Percentiles rank a stretch among this genome's conserved stretches.
These are phyloP conservation scores for Cancer borealis DNA, from an alignment of 2,888 invertebrate genomes.

Conservation along the genomic window DNA sequence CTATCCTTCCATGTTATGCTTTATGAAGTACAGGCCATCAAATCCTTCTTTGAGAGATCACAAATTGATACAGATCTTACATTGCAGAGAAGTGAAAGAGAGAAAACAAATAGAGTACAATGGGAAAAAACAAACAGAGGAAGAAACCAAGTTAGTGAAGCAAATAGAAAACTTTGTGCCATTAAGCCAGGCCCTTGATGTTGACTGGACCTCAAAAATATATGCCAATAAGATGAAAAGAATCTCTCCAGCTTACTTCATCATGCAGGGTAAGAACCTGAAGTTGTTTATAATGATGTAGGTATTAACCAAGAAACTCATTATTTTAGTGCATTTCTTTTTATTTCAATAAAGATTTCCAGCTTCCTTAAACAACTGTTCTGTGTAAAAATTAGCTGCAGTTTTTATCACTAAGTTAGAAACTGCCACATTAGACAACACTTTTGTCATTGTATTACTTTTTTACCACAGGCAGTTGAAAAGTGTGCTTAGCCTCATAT, in stretches of 20 bases:
- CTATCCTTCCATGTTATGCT: neutral
- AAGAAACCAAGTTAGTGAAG: constrained; percentile 84
- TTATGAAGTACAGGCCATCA: neutral
- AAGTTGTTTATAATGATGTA: neutral
- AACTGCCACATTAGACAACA: neutral
- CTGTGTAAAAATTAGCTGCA: neutral
- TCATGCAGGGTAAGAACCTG: constrained; percentile 84
- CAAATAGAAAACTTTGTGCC: constrained; percentile 84
- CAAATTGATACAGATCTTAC: neutral
- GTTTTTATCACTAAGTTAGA: neutral
- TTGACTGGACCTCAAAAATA: constrained; percentile 84
- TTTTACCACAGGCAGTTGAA: neutral
- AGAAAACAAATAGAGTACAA: constrained; percentile 60
- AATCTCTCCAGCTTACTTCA: constrained; percentile 87
- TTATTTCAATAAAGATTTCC: neutral
- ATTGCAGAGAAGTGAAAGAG: constrained; percentile 76
- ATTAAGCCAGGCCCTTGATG: constrained; percentile 85
- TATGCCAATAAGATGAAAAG: constrained; percentile 85
- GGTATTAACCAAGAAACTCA: neutral
- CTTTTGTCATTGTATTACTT: neutral
- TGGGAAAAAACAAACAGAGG: constrained; percentile 67
- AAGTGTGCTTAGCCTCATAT: neutral
- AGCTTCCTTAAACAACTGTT: no score
- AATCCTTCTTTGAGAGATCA: neutral
- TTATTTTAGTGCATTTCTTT: neutral